Conservation (phyloP, 2,797 vertebrate species). For the Chrosomus eos region DNA sequence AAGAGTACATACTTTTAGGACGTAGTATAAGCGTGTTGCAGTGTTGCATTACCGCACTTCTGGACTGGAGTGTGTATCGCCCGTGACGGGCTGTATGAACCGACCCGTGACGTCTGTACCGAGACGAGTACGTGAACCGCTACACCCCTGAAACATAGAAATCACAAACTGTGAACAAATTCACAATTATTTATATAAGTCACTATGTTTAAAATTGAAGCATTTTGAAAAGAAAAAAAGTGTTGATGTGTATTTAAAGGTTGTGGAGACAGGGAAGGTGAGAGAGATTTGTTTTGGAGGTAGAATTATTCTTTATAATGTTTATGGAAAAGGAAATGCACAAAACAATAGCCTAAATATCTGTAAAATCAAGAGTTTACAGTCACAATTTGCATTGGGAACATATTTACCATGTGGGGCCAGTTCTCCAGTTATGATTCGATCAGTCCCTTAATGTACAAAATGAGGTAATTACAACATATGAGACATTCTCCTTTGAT, state of each 20-base stretch:
- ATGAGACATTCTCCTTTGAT: background rate
- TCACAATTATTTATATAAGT: background rate
- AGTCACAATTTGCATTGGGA: background rate
- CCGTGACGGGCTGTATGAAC: no score
- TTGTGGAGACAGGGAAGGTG: conserved; percentile 7
- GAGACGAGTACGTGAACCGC: no score
- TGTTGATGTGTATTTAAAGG: conserved; percentile 24
- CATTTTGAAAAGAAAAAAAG: background rate
- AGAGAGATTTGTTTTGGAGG: background rate
- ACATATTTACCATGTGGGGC: conserved; percentile 43
- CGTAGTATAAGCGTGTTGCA: no score
- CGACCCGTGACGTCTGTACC: no score
- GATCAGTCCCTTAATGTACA: conserved; percentile 24
- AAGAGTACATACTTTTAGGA: no score
- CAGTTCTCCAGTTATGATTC: conserved; percentile 43
- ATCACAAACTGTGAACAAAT: background rate
- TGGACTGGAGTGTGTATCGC: no score
- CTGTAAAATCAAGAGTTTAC: background rate
- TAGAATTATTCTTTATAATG: background rate
- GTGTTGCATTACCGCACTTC: no score
- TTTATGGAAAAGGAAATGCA: background rate
- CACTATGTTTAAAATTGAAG: conserved; percentile 18
- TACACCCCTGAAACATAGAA: background rate
- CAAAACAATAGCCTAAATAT: background rate
- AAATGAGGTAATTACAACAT: background rate